A percentile compares a stretch with the other conserved stretches of the same genome.
These are phyloP conservation scores for Struthio camelus DNA, from an alignment of 2,113 vertebrate genomes.

Conservation along the genomic window DNA sequence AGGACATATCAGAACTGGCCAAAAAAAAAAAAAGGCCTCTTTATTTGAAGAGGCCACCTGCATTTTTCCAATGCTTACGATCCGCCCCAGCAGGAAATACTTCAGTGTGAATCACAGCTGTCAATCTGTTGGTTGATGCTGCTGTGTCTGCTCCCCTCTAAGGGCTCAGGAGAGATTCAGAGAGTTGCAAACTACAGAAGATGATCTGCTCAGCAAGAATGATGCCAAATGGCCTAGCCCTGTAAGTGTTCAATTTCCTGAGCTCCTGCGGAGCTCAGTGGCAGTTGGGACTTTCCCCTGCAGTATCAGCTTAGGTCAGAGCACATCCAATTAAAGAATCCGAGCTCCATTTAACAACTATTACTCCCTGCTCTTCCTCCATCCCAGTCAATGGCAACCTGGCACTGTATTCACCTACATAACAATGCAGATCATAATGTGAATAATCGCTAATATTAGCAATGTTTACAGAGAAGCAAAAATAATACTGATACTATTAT, in stretches of 20 bases:
- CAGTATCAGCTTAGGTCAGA: neutral
- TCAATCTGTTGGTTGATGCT: constrained; percentile 2
- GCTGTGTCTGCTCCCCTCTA: neutral
- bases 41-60: constrained; percentile 50
- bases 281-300: neutral
- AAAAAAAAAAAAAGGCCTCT: neutral
- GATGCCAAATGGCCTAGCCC: neutral
- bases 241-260: neutral
- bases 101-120: constrained; percentile 25
- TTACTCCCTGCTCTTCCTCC: neutral
- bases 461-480: neutral
- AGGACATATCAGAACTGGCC: neutral
- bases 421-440: neutral
- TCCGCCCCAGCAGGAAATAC: constrained; percentile 17
- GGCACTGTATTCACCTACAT: neutral
- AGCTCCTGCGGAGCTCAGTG: neutral
- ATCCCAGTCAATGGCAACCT: neutral
- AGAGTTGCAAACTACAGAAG: neutral
- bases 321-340: neutral
- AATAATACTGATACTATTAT: neutral
- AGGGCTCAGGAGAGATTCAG: neutral
- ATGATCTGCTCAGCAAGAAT: neutral
- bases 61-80: constrained; percentile 21
- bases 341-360: neutral
- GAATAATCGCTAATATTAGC: neutral